Conservation (phyloP, 2,113 vertebrate species). For the Erythrolamprus reginae region DNA sequence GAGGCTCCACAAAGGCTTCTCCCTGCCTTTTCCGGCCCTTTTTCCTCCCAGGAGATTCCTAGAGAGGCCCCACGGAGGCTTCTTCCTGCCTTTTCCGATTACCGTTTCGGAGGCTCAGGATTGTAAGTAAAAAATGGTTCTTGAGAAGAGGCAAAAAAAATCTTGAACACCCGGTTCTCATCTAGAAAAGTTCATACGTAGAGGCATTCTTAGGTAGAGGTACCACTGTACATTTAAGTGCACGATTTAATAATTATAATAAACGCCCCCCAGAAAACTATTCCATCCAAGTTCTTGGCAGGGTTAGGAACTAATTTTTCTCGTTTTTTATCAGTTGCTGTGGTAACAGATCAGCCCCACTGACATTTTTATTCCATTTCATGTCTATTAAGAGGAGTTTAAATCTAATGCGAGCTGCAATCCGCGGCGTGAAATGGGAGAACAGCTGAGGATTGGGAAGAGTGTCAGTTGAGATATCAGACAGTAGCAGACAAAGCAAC, state of each 20-base stretch:
- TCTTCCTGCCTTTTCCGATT: no score
- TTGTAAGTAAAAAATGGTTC: no score
- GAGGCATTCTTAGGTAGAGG: no score
- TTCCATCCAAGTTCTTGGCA: conserved; percentile 51
- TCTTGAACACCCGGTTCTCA: no score
- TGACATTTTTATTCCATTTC: conserved; percentile 36
- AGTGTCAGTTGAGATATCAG: conserved; percentile 70
- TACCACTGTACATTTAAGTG: conserved; percentile 40
- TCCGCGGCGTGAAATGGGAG: conserved; percentile 63
- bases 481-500: conserved; percentile 73
- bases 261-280: conserved; percentile 27
- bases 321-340: conserved; percentile 66
- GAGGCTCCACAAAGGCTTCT: no score
- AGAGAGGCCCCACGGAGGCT: no score
- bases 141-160: no score
- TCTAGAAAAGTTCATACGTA: no score
- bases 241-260: conserved; percentile 5
- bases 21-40: no score
- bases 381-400: conserved; percentile 39
- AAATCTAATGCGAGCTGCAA: conserved; percentile 64
- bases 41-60: no score
- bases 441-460: conserved; percentile 70
- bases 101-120: no score
- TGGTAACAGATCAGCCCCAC: conserved; percentile 67
- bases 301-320: conserved; percentile 64